Evolutionary conservation across 1,140 invertebrate species (phyloP).

Genomic region (Bombus superbus): DNA sequence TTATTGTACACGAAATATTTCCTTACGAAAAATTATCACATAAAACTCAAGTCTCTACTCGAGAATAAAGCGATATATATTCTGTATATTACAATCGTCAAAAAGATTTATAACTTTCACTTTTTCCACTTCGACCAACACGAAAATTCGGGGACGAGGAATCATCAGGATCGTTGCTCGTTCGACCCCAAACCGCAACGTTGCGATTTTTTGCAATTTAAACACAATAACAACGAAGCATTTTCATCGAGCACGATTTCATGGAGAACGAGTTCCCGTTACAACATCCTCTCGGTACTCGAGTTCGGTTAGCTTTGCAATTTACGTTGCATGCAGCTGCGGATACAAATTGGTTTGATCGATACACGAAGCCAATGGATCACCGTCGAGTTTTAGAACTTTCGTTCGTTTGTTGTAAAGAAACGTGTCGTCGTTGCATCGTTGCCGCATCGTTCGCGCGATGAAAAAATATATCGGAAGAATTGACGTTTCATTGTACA

Average conservation of each 20-base stretch:
- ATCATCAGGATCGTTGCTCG: neutral
- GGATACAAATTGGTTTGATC: slow-evolving; percentile 18
- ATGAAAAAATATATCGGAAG: no score
- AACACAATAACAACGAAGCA: slow-evolving; percentile 15
- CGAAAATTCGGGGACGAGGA: no score
- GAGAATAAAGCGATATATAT: no score
- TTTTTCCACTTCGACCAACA: no score
- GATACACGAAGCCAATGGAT: neutral
- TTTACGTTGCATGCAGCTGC: neutral
- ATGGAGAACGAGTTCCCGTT: slow-evolving; percentile 9
- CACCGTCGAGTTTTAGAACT: neutral
- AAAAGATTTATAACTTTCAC: no score
- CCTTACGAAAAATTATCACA: no score
- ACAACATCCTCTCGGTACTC: neutral
- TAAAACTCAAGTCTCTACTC: no score
- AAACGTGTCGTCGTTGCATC: no score
- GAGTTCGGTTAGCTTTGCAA: neutral
- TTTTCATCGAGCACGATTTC: neutral
- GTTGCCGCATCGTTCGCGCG: no score
- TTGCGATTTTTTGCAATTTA: slow-evolving; percentile 15
- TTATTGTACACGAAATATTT: no score
- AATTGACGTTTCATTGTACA: no score
- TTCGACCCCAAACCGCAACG: neutral
- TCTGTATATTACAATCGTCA: no score
- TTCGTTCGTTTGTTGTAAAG: neutral